These are phyloP conservation scores for Yasuhikotakia modesta DNA, from an alignment of 2,797 vertebrate species.

Conservation along the genomic window DNA sequence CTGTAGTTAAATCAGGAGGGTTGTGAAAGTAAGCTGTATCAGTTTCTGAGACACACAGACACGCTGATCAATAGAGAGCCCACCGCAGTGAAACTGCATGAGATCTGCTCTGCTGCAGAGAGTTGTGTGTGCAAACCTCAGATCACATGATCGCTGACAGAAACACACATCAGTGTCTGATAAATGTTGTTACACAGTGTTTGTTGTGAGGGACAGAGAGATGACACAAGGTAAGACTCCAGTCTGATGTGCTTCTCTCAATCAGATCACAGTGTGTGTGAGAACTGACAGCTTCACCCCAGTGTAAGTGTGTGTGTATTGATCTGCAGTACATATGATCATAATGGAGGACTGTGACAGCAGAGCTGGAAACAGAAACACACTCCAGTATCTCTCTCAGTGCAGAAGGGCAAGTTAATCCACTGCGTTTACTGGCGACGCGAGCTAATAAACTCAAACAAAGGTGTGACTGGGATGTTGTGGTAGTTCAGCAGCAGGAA, in stretches of 20 bases:
- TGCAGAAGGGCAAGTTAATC: too few relatives aligned
- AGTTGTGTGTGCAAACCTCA: neutral
- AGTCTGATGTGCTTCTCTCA: too few relatives aligned
- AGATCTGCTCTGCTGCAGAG: constrained; percentile 40
- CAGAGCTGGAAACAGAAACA: neutral
- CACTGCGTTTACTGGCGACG: too few relatives aligned
- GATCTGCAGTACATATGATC: neutral
- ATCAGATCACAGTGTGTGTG: too few relatives aligned
- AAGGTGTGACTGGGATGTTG: too few relatives aligned
- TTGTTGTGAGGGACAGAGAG: neutral
- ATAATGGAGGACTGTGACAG: neutral
- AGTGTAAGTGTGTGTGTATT: neutral
- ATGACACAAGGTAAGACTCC: too few relatives aligned
- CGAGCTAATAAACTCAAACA: too few relatives aligned
- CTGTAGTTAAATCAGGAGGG: neutral
- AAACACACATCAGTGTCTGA: neutral
- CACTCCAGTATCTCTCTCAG: neutral
- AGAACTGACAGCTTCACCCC: neutral
- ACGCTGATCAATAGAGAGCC: constrained; percentile 18
- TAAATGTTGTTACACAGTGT: neutral
- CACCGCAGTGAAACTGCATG: constrained; percentile 20
- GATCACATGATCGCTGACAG: too few relatives aligned
- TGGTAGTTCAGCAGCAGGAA: too few relatives aligned
- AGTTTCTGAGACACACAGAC: constrained; percentile 34
- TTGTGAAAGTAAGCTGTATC: constrained; percentile 22